Base-by-base conservation (phyloP, 35 echinoderm and acorn worm genomes). In the Nesometra sesokonis region DNA sequence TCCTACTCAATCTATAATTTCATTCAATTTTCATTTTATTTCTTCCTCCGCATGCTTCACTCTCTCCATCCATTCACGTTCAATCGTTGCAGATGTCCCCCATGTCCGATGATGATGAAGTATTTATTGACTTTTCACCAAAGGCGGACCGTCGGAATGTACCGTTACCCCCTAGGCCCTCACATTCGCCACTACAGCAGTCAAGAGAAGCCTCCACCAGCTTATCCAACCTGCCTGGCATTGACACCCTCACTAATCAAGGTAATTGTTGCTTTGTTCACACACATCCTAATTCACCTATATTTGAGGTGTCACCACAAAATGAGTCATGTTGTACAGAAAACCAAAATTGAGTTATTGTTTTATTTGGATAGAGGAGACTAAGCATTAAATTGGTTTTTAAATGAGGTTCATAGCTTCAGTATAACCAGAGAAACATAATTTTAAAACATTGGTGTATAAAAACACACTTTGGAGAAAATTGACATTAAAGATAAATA, bases 111-210 rank as follows among this genome's bases (percentile, higher is more conserved):
- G 92, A 99, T 67, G 52, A 67, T 82, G 95, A 97, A 57, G 96
- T 99, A 35, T 99, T 99, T 90, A 94, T 99, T 88, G 92, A 94
- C 82, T 94, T 94, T 79, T 99, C 96, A 80, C 96, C 96, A 43
- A 93, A 93, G 80, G 84, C 90, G 13, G 57, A 85, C 32, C 86
- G 96, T 40, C 82, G 86, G 85, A 90, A 86, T 19, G 32, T 90
- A 11, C 37, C 36, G 8, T 46, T 47, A 81, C 33, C 83, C 46
- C 40, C 84, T 33, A 83, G 81, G 35, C n/a, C n/a, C 81, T 38
- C 81, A 31, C 88, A 32, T 33, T 87, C 43, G 36, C 84, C 0
- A 36, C 78, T 31, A 79, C 76, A 90, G 88, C 89, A 35, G 83
- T 87, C 37, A 67, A 86, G 29, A 11, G 52, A 67, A 2, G 9